Conservation (phyloP, 2,797 vertebrate genomes). For the Artibeus jamaicensis region DNA sequence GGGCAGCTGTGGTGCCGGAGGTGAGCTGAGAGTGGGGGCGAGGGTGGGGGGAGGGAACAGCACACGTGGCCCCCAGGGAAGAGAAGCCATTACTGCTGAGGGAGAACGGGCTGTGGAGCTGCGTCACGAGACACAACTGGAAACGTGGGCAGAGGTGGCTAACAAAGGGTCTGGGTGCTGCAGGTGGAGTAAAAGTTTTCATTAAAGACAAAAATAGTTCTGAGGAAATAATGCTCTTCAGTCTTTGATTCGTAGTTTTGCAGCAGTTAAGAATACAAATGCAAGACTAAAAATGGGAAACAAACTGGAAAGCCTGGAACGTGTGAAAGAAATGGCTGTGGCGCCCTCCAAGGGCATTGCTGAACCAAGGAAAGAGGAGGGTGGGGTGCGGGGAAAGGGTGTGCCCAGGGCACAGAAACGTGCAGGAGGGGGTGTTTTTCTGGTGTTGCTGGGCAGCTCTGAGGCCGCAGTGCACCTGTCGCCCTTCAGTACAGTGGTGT, state of each 20-base stretch:
- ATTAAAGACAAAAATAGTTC: not conserved
- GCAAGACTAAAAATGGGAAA: not conserved
- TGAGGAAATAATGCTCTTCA: not conserved
- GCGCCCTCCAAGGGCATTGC: not conserved
- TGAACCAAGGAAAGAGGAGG: not conserved
- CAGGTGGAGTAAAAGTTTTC: not conserved
- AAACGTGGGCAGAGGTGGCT: not conserved
- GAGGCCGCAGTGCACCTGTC: not conserved
- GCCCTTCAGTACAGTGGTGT: not conserved
- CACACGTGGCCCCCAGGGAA: accelerated
- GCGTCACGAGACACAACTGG: not conserved
- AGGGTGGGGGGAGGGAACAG: accelerated
- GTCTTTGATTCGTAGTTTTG: not conserved
- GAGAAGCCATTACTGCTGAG: not conserved
- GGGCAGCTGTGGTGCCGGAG: not conserved
- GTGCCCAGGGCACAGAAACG: accelerated
- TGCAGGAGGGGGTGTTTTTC: not conserved
- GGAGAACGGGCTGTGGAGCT: accelerated
- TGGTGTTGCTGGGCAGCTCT: too few species aligned
- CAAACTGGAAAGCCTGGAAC: not conserved
- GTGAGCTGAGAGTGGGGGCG: accelerated
- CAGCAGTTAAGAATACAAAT: not conserved
- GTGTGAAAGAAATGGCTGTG: not conserved
- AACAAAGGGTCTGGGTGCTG: not conserved
- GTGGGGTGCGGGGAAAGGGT: too few species aligned